phyloP scores from a whole-genome alignment of 2,888 invertebrate species.

The Perithous albicinctus region DNA sequence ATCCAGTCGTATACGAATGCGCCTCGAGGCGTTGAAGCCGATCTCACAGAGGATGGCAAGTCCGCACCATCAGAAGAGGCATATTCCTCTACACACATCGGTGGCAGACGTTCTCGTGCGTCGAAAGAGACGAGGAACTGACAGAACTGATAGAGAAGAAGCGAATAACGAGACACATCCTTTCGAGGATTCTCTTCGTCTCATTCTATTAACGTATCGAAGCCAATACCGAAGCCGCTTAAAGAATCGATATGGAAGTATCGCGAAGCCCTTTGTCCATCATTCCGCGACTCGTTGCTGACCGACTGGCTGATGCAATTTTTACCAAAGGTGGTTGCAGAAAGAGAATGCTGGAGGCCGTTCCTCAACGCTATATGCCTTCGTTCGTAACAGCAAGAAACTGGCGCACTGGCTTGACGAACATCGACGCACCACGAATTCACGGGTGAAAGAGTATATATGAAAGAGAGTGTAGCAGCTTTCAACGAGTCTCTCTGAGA shows the following conservation, averaged over 20 bases:
- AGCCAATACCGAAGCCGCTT: neutral
- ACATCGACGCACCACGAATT: constrained; percentile 34
- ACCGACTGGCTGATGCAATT: constrained; percentile 68
- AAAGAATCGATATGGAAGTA: constrained; percentile 15
- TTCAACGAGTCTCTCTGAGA: constrained; percentile 8
- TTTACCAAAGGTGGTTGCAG: constrained; percentile 39
- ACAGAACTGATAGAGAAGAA: too few species aligned
- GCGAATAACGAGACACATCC: too few species aligned
- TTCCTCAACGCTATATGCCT: neutral
- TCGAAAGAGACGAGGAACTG: neutral
- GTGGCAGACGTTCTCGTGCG: constrained; percentile 14
- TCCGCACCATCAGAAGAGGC: neutral
- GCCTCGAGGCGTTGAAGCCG: constrained; percentile 38
- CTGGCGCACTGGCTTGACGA: constrained; percentile 28
- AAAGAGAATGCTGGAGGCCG: constrained; percentile 1
- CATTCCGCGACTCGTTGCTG: neutral
- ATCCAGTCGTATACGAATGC: constrained; percentile 56
- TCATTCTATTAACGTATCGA: constrained; percentile 1
- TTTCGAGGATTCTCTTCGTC: too few species aligned
- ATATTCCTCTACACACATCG: neutral
- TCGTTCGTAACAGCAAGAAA: constrained; percentile 25
- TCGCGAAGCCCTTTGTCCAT: constrained; percentile 37
- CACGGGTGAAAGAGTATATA: constrained; percentile 28
- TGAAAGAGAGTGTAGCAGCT: constrained; percentile 30
- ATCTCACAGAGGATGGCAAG: neutral